Evolutionary conservation across 2,888 invertebrate genomes (phyloP), one percentile per base, ranked within the genome.

Genomic region (Pterostichus niger): DNA sequence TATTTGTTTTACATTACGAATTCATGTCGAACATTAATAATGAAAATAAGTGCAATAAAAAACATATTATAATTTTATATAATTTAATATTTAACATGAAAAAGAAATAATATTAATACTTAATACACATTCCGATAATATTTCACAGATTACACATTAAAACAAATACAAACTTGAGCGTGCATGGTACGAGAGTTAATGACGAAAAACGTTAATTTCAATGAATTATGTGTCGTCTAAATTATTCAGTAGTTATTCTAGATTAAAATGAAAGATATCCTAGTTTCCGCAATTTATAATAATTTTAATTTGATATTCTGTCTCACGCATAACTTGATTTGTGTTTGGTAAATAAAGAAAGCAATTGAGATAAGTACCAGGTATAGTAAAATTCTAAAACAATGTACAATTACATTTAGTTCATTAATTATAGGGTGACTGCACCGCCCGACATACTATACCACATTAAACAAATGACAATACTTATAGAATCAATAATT

Each of bases 301-400:
- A 59, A 59, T 71, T 71, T 71, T 71, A 71, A 71, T 71, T 46
- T 71, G 71, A 71, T 71, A 71, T 46, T 24, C 31, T 71, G 71
- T 71, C 49, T 71, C 71, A 71, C 71, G 71, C 71, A 71, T 46
- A 46, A 49, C 71, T 71, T 71, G 71, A 71, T 71, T 71, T 71
- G 46, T 71, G 46, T 71, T 24, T 44, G 11, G 46, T 71, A 71
- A 71, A 71, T 71, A 71, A 71, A 46, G 11, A 49, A 64, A 71
- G 44, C 71, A 71, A 44, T 71, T 15, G 17, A 44, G n/a, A 2
- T 71, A 71, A 71, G 46, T 71, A 71, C 24, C 17, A 4, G 11
- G 13, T 15, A 5, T 71, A 40, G 46, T 13, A 64, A 64, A 68
- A 68, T 40, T 40, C 6, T 31, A 61, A 46, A 64, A 35, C 61